Base-by-base conservation (phyloP, 1,140 invertebrate genomes). In the Leptinotarsa defecta region DNA sequence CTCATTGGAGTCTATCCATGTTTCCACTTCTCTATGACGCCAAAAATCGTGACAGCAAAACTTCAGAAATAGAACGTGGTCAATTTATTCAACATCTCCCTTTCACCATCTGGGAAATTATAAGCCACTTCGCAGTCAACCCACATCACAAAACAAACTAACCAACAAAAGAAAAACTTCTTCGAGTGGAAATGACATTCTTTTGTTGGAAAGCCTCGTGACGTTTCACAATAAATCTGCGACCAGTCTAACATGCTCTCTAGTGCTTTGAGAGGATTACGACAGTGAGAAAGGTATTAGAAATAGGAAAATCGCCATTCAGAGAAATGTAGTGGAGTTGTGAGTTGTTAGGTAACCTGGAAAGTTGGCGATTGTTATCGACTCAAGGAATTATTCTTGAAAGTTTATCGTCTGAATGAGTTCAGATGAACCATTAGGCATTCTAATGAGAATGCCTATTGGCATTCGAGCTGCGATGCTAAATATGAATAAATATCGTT, bases 111-210 rank as follows among this genome's bases (percentile, higher is more conserved):
- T 43, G 52, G 52, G 52, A 57, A 57, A n/a, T 57, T 57, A 57
- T 57, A n/a, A 57, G 52, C 52, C 52, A 17, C n/a, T 57, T 19
- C 15, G 52, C n/a, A 57, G 52, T 57, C 52, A 57, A 57, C 52
- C 52, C 52, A 57, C 52, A 57, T 57, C 52, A 57, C 52, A 57
- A 57, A 57, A 57, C 52, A 17, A 57, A 57, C 52, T 4, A 57
- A 57, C 52, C 15, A 57, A 57, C 52, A 19, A 57, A 57, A 57
- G 52, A 57, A 57, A 43, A 57, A 57, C 52, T 57, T 19, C 52
- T 15, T 15, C 52, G 8, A 43, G 34, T 43, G n/a, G n/a, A 57
- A 57, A 57, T n/a, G 52, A 57, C 52, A 57, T 57, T 19, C 52
- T 57, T 57, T 57, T 57, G 52, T 57, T 57, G 52, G 52, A 57